Conservation (phyloP, 2,888 invertebrate genomes). For the Bruchidius siliquastri region DNA sequence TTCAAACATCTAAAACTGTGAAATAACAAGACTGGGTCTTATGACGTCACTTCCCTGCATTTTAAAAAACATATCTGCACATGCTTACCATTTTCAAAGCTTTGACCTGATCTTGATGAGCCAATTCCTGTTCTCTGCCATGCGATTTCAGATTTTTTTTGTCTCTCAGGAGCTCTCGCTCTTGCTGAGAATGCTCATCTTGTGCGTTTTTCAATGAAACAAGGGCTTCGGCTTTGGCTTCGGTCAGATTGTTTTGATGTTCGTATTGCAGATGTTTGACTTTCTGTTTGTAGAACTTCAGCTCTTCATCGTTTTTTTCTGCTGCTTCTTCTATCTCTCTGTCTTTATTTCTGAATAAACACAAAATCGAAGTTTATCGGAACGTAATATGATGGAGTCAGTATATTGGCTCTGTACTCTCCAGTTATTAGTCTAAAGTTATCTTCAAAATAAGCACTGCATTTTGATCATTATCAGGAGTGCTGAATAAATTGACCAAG, state of each 20-base stretch:
- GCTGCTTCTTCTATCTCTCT: conserved; percentile 83
- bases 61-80: too few species aligned
- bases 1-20: too few species aligned
- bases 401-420: too few species aligned
- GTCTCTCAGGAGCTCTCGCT: conserved; percentile 70
- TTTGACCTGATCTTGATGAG: conserved; percentile 69
- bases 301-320: conserved; percentile 80
- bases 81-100: conserved; percentile 59
- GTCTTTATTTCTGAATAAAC: conserved; percentile 61
- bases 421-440: too few species aligned
- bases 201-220: conserved; percentile 78
- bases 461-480: too few species aligned
- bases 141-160: conserved; percentile 63
- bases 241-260: conserved; percentile 79
- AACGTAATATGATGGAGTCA: too few species aligned
- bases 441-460: too few species aligned
- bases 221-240: conserved; percentile 78
- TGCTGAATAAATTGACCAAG: too few species aligned
- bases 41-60: too few species aligned
- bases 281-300: conserved; percentile 87
- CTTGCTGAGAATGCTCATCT: conserved; percentile 75
- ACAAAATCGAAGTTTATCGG: neutral
- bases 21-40: too few species aligned
- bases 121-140: conserved; percentile 64
- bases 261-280: conserved; percentile 91